Evolutionary conservation across 2,113 vertebrate species (phyloP), one percentile per base, ranked within the genome.

Genomic region (Mystacornis crossleyi): DNA sequence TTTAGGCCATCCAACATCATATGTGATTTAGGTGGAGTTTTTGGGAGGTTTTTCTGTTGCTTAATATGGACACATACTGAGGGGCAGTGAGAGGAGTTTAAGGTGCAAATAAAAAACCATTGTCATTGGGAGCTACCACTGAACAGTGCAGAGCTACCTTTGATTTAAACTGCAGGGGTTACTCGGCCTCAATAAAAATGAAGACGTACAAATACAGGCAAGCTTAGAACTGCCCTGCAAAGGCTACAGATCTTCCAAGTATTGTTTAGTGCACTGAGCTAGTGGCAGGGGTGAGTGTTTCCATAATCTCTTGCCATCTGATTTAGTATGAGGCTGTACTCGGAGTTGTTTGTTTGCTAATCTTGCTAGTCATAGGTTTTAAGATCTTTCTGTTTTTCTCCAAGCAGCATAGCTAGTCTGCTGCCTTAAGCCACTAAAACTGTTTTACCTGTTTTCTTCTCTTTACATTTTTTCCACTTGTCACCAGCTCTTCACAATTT

Each of bases 21-120:
- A 9, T 14, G 7, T 36, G 26, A 43, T 48, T 62, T 53, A 43
- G 28, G 15, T 62, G 33, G 15, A 3, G 1, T 25, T 84, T 33
- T 4, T 17, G 9, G 4, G 1, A 1, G 1, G 1, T 18, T 60
- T 51, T 60, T 33, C 47, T 50, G 21, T 58, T 47, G 19, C 29
- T 48, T 10, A n/a, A 14, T 7, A 3, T 43, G 38, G 34, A 55
- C 33, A 60, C n/a, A 33, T 4, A 24, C 25, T 38, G 48, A 64
- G n/a, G 26, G 33, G 29, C 57, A 47, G 14, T 72, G 40, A 86
- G 18, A 24, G 50, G 78, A 24, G 28, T 72, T 83, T 65, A 31
- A 72, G 54, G 19, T 69, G 33, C 53, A 55, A 34, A 69, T 77
- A 43, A 31, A 29, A 29, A 74, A 26, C 3, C 3, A 0, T 40